Conservation (phyloP, 2,113 vertebrate species). For the Zootoca vivipara region DNA sequence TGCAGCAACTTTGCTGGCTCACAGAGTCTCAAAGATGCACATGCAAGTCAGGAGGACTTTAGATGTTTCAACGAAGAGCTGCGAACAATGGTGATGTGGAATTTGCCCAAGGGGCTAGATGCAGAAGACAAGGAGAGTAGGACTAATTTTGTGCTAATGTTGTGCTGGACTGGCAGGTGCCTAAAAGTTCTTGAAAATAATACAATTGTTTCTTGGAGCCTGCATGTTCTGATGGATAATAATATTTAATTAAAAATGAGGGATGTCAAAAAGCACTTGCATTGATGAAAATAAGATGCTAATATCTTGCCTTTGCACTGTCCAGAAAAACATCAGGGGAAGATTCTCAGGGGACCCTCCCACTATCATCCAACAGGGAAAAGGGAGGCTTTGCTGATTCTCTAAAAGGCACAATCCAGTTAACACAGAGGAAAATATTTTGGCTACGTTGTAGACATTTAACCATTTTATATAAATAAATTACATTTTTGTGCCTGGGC, state of each 20-base stretch:
- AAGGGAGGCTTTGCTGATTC: background rate
- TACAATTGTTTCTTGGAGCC: background rate
- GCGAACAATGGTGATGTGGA: background rate
- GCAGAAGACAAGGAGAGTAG: background rate
- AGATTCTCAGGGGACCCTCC: background rate
- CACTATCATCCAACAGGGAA: background rate
- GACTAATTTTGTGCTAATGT: background rate
- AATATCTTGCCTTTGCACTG: background rate
- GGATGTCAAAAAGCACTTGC: background rate
- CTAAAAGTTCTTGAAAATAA: background rate
- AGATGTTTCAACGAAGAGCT: background rate
- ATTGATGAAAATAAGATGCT: background rate
- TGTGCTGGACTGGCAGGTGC: background rate
- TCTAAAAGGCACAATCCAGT: background rate
- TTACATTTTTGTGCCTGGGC: background rate
- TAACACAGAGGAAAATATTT: background rate
- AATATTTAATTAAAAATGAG: background rate
- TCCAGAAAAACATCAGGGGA: background rate
- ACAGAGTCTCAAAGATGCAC: background rate
- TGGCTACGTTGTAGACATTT: background rate
- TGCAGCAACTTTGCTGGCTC: background rate
- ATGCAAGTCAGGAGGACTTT: background rate
- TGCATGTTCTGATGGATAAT: background rate
- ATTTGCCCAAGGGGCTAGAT: background rate
- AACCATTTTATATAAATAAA: background rate